A percentile compares a stretch with the other conserved stretches of the same genome.
Conservation (phyloP, 2,113 vertebrate genomes). For the Odontophorus gujanensis region DNA sequence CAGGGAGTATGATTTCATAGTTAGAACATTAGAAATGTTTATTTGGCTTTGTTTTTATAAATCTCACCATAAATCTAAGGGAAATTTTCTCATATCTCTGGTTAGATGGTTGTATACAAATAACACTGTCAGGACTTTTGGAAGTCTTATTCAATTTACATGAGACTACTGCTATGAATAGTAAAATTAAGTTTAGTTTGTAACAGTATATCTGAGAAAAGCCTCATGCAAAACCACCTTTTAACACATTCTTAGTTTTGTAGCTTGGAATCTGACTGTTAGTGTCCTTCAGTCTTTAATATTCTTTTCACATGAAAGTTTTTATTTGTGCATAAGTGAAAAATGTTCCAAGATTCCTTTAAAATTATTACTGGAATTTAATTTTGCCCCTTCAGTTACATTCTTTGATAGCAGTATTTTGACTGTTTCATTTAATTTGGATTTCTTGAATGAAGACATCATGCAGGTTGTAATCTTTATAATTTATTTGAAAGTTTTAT, state of each 20-base stretch:
- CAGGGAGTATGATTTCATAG: background rate
- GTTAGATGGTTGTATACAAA: background rate
- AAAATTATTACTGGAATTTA: background rate
- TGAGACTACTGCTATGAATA: background rate
- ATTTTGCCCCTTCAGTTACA: background rate
- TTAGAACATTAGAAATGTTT: background rate
- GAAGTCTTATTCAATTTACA: background rate
- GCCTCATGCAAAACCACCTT: background rate
- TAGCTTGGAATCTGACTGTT: background rate
- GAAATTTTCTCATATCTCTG: background rate
- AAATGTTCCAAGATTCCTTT: background rate
- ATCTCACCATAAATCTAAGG: background rate
- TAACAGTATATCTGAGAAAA: background rate
- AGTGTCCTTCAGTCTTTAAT: background rate
- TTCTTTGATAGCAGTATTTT: background rate
- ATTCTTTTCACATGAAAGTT: background rate
- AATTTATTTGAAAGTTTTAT: background rate
- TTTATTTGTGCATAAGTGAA: background rate
- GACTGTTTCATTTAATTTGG: background rate
- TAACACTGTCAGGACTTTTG: background rate
- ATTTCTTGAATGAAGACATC: background rate
- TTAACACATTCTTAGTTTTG: background rate
- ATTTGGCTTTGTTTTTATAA: background rate
- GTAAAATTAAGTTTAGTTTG: background rate
- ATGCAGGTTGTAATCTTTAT: background rate